Percentiles rank a stretch among this genome's conserved stretches.
These are phyloP conservation scores for Ataeniobius toweri DNA, from an alignment of 2,797 vertebrate species.

Conservation along the genomic window DNA sequence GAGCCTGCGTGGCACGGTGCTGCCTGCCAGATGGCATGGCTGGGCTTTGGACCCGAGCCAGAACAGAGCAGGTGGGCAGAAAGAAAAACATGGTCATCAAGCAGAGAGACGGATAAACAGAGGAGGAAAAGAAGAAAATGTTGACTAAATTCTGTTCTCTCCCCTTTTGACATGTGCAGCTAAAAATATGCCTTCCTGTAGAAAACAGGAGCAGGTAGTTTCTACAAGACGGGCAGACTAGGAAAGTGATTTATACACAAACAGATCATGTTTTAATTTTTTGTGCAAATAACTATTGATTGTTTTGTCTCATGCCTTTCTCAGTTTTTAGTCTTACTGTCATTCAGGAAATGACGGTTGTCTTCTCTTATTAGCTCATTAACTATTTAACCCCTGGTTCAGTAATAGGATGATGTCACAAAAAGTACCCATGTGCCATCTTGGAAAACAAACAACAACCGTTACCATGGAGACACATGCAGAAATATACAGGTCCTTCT, in stretches of 20 bases:
- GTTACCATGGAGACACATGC: background rate
- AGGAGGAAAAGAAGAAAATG: constrained; percentile 14
- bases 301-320: too few species aligned
- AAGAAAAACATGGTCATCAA: constrained; percentile 57
- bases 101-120: constrained; percentile 38
- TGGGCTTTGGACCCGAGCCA: constrained; percentile 51
- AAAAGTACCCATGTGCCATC: background rate
- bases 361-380: background rate
- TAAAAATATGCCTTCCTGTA: background rate
- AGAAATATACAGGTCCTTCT: background rate
- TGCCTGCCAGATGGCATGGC: constrained; percentile 64
- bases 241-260: background rate
- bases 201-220: background rate
- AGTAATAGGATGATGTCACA: background rate
- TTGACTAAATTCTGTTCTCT: constrained; percentile 12
- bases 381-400: background rate
- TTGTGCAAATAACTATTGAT: background rate
- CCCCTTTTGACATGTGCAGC: background rate
- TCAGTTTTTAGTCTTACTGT: too few species aligned
- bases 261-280: background rate
- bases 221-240: background rate
- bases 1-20: constrained; percentile 43
- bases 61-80: constrained; percentile 59
- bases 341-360: too few species aligned
- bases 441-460: background rate